Percentiles rank a stretch among this genome's conserved stretches.
Evolutionary conservation across 2,797 vertebrate genomes (phyloP).

Genomic region (Rhinichthys osculus): DNA sequence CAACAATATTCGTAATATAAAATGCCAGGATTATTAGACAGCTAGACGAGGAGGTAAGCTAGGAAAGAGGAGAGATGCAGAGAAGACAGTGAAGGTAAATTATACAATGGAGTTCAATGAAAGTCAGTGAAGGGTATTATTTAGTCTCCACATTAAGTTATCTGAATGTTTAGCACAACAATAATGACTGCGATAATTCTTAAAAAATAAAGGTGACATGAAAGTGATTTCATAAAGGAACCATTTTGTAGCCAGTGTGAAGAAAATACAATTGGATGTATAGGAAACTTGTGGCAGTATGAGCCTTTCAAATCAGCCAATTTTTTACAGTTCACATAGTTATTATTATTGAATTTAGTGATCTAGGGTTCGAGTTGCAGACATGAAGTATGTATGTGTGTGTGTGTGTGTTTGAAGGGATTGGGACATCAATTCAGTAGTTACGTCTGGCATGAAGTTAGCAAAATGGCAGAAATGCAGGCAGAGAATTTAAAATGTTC

Average conservation of each 20-base stretch:
- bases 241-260: not conserved
- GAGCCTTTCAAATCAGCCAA: not conserved
- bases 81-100: not conserved
- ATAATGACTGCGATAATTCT: not conserved
- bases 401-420: not conserved
- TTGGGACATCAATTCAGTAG: not conserved
- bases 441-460: not conserved
- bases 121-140: not conserved
- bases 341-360: not conserved
- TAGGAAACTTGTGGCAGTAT: not conserved
- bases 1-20: not conserved
- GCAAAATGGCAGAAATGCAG: not conserved
- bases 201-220: no score
- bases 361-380: not conserved
- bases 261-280: not conserved
- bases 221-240: not conserved
- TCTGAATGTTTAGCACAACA: not conserved
- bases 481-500: not conserved
- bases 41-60: not conserved
- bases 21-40: not conserved
- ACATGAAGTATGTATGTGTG: not conserved
- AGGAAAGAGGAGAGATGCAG: not conserved
- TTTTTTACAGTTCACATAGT: not conserved
- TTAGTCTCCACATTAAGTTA: not conserved
- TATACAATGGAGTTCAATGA: not conserved